A percentile compares a stretch with the other conserved stretches of the same genome.
phyloP scores from a whole-genome alignment of 2,888 invertebrate species.

The Himalopsyche kuldschensis region DNA sequence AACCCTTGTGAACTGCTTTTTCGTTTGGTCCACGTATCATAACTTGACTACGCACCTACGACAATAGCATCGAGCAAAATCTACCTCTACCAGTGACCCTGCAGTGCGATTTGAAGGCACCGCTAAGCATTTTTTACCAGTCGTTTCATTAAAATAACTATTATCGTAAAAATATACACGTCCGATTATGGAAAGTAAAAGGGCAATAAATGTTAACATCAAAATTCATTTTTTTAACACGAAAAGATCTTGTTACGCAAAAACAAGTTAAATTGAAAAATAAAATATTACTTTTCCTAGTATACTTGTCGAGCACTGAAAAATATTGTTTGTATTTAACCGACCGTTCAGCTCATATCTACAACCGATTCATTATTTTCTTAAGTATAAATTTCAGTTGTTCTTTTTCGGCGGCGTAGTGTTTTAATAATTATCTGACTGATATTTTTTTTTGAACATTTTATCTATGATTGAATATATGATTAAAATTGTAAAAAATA shows the following conservation, averaged over 20 bases:
- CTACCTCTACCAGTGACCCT: constrained; percentile 25
- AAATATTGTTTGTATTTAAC: background rate
- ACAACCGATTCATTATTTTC: background rate
- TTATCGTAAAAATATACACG: constrained; percentile 9
- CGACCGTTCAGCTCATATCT: background rate
- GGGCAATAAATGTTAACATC: background rate
- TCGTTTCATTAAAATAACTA: constrained; percentile 34
- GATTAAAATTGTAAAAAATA: too few relatives aligned
- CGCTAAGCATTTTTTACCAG: constrained; percentile 37
- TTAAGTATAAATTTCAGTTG: background rate
- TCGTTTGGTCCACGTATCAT: constrained; percentile 34
- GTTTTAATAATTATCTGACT: background rate
- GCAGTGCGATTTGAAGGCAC: constrained; percentile 26
- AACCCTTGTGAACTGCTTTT: background rate
- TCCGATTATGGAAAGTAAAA: background rate
- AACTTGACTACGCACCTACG: constrained; percentile 33
- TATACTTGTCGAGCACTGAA: background rate
- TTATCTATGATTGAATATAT: background rate
- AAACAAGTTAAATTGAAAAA: background rate
- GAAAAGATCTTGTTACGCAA: background rate
- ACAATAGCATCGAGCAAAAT: background rate
- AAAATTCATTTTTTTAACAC: background rate
- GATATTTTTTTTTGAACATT: background rate
- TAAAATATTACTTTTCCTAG: background rate
- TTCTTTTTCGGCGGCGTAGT: background rate